Percentiles rank a stretch among this genome's conserved stretches.
phyloP scores from a whole-genome alignment of 2,888 invertebrate genomes.

The Aphidius colemani region DNA sequence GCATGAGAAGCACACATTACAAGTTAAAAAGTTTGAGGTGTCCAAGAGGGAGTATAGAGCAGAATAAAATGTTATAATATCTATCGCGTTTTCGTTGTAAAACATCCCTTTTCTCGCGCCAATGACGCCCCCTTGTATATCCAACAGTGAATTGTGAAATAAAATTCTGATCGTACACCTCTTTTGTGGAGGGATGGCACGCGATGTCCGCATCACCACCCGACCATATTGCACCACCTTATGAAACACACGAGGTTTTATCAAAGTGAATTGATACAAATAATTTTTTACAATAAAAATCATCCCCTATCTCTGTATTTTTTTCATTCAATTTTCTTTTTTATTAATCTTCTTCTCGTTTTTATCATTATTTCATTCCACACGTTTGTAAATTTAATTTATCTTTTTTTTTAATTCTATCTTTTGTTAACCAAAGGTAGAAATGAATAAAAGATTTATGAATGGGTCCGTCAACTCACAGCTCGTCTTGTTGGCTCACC shows the following conservation, averaged over 20 bases:
- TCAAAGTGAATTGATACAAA: not conserved
- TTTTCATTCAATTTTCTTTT: not conserved
- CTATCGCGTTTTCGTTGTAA: constrained; percentile 48
- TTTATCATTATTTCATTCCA: too few relatives aligned
- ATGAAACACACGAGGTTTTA: too few relatives aligned
- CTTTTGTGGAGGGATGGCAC: constrained; percentile 53
- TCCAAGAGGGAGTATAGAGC: not conserved
- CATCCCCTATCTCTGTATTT: not conserved
- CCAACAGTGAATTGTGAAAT: constrained; percentile 28
- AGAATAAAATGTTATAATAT: constrained; percentile 37
- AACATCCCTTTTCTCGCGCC: constrained; percentile 52
- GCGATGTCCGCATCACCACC: constrained; percentile 58
- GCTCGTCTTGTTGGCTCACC: too few relatives aligned
- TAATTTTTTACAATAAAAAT: not conserved
- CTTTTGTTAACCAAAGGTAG: too few relatives aligned
- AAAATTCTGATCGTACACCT: constrained; percentile 34
- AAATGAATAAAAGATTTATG: too few relatives aligned
- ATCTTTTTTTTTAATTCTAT: too few relatives aligned
- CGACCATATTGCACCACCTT: not conserved
- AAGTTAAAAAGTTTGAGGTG: constrained; percentile 6
- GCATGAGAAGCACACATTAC: not conserved
- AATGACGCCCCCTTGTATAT: constrained; percentile 24
- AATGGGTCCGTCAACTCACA: too few relatives aligned
- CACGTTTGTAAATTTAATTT: too few relatives aligned
- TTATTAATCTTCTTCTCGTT: too few relatives aligned